Percentiles rank a stretch among this genome's conserved stretches.
These are phyloP conservation scores for Perithous albicinctus DNA, from an alignment of 2,888 invertebrate species.

Conservation along the genomic window DNA sequence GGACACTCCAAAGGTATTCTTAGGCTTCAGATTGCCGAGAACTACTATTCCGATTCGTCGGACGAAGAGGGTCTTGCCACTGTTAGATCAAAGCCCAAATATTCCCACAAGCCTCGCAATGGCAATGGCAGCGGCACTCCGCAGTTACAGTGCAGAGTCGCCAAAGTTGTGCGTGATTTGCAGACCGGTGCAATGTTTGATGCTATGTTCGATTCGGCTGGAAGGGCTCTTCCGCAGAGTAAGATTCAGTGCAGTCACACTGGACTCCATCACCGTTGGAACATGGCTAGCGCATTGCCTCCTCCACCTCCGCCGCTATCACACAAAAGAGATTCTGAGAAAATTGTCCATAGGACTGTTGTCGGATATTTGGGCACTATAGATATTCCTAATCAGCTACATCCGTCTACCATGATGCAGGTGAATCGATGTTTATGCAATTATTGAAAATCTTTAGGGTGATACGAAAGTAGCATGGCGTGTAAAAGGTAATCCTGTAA, in stretches of 20 bases:
- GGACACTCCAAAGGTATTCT: slow-evolving; percentile 94
- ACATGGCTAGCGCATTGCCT: slow-evolving; percentile 82
- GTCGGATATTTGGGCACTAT: slow-evolving; percentile 98
- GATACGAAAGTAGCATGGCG: no score
- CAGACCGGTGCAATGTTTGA: slow-evolving; percentile 86
- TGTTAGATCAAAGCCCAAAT: slow-evolving; percentile 87
- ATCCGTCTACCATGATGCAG: slow-evolving; percentile 90
- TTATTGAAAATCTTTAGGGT: not conserved
- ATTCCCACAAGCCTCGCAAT: slow-evolving; percentile 86
- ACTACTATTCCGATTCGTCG: slow-evolving; percentile 94
- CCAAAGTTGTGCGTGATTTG: slow-evolving; percentile 86
- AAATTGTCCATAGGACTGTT: slow-evolving; percentile 92
- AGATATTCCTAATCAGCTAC: slow-evolving; percentile 95
- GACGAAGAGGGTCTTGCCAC: slow-evolving; percentile 90
- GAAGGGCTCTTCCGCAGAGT: slow-evolving; percentile 70
- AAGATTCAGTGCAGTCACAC: slow-evolving; percentile 79
- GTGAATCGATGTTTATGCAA: slow-evolving; percentile 74
- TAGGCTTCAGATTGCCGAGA: slow-evolving; percentile 94
- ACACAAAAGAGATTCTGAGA: slow-evolving; percentile 81
- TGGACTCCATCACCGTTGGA: slow-evolving; percentile 82
- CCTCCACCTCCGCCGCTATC: slow-evolving; percentile 83
- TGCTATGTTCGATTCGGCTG: slow-evolving; percentile 71
- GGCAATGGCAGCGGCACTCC: slow-evolving; percentile 71
- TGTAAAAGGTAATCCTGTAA: no score
- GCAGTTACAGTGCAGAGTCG: slow-evolving; percentile 84